Base-by-base conservation (phyloP, 2,113 vertebrate species). In the Climacteris rufus region DNA sequence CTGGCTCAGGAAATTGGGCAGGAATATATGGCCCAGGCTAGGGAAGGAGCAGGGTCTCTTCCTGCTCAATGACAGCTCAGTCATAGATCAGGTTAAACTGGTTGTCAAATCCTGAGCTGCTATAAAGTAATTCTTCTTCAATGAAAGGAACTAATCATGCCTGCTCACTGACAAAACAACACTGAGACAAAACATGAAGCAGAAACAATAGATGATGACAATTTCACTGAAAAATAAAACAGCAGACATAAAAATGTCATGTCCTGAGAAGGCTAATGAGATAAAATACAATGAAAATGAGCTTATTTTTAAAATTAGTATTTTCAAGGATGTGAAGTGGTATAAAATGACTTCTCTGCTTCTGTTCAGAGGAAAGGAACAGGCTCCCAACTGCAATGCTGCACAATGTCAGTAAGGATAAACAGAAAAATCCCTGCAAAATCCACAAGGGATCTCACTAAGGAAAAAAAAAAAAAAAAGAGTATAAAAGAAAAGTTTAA, bases 41-140 rank as follows among this genome's bases (percentile, higher is more conserved):
- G 30, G 22, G 27, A 89, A 78, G 35, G 52, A 83, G 39, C 39
- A 87, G 80, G 27, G 52, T 83, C 60, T 25, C 40, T 63, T 92
- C 30, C 61, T 4, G 2, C 49, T 70, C 69, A 40, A 37, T 59
- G 80, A 71, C 47, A 71, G 33, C 68, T 94, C 89, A 74, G 80
- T 33, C 76, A 89, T 14, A 85, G 52, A 74, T 94, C 47, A 87
- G 64, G 56, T 83, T 86, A 80, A 93, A 83, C 75, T 80, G 54
- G 70, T 9, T 65, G 50, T 78, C 56, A 93, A 71, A 93, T 47
- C 39, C n/a, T 78, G 71, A 88, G 59, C 82, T 80, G 50, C 84
- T 90, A 65, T 63, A 65, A 93, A 80, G 56, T 83, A 90, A 92
- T 92, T 93, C 53, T 69, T 93, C 52, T 74, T 52, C 69, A 89